A percentile compares a stretch with the other conserved stretches of the same genome.
Evolutionary conservation across 2,888 invertebrate species (phyloP).

Genomic region (Lepeophtheirus nordmannii): DNA sequence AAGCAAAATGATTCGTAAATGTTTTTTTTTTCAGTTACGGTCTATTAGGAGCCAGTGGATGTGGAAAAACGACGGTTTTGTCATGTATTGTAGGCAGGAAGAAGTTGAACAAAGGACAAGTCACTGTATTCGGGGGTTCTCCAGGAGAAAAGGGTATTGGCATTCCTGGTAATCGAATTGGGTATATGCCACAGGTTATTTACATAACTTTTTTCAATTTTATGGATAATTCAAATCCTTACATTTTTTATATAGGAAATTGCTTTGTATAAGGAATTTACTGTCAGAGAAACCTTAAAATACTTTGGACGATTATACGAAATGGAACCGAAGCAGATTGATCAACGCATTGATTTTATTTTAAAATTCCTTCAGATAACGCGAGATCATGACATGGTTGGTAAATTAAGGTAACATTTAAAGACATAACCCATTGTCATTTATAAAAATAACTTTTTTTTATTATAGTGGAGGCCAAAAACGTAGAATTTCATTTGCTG

Average conservation of each 20-base stretch:
- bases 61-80: conserved; percentile 85
- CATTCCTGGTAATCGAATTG: conserved; percentile 83
- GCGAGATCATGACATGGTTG: conserved; percentile 60
- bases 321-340: conserved; percentile 66
- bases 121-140: conserved; percentile 73
- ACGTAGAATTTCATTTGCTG: conserved; percentile 75
- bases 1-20: conserved; percentile 7
- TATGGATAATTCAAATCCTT: neutral
- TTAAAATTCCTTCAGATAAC: conserved; percentile 80
- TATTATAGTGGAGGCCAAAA: conserved; percentile 67
- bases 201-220: too few species aligned
- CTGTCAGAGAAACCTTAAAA: conserved; percentile 85
- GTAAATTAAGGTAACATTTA: conserved; percentile 48
- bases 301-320: conserved; percentile 92
- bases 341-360: conserved; percentile 63
- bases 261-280: conserved; percentile 76
- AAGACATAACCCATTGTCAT: neutral
- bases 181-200: conserved; percentile 81
- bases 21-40: conserved; percentile 55
- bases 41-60: conserved; percentile 81
- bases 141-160: conserved; percentile 76
- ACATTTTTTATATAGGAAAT: conserved; percentile 50
- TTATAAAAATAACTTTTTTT: conserved; percentile 24
- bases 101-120: conserved; percentile 66
- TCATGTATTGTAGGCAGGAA: conserved; percentile 80